Evolutionary conservation across 2,888 invertebrate species (phyloP).

Genomic region (Cheilosia vernalis): DNA sequence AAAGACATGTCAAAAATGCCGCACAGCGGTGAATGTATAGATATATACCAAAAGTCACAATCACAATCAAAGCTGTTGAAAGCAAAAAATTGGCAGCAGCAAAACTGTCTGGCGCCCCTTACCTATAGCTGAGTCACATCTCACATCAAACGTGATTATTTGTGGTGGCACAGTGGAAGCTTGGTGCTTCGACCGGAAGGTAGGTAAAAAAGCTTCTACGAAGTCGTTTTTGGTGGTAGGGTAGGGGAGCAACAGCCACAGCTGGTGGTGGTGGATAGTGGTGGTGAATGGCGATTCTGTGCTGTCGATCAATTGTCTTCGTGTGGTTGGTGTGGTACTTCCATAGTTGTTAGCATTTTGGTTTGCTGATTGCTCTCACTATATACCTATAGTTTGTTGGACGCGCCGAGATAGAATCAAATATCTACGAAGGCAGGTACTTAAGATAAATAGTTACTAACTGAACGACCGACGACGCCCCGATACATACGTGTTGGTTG

Average conservation of each 20-base stretch:
- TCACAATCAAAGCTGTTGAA: slow-evolving; percentile 56
- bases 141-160: slow-evolving; percentile 45
- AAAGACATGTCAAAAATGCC: slow-evolving; percentile 66
- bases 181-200: slow-evolving; percentile 57
- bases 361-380: slow-evolving; percentile 43
- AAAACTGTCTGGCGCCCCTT: slow-evolving; percentile 20
- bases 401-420: slow-evolving; percentile 30
- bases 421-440: slow-evolving; percentile 4
- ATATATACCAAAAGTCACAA: slow-evolving; percentile 7
- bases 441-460: slow-evolving; percentile 18
- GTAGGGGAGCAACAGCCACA: no score
- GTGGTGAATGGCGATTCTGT: slow-evolving; percentile 37
- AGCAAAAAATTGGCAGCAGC: slow-evolving; percentile 41
- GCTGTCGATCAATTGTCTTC: slow-evolving; percentile 46
- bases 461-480: slow-evolving; percentile 30
- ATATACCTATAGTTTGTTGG: slow-evolving; percentile 13
- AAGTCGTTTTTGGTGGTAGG: slow-evolving; percentile 35
- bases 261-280: slow-evolving; percentile 27
- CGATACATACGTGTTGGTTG: slow-evolving; percentile 8
- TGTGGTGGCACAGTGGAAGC: slow-evolving; percentile 35
- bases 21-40: slow-evolving; percentile 6
- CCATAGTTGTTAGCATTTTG: slow-evolving; percentile 42
- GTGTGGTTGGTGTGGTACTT: slow-evolving; percentile 35
- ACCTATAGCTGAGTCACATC: slow-evolving; percentile 53
- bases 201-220: slow-evolving; percentile 55